phyloP scores from a whole-genome alignment of 2,797 vertebrate genomes.

The Mergus octosetaceus region DNA sequence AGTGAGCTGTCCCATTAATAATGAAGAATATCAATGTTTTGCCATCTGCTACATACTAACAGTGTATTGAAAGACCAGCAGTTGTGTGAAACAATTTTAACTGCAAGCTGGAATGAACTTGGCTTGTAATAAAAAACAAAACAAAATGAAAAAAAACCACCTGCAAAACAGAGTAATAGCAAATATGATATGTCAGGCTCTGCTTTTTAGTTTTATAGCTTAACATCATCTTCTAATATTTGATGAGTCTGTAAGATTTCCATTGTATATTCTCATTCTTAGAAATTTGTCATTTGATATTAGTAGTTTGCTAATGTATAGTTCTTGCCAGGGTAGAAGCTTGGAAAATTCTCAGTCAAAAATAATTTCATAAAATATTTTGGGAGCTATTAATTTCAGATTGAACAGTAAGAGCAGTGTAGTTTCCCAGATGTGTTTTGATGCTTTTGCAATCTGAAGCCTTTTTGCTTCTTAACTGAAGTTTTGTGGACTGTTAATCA shows the following conservation, averaged over 20 bases:
- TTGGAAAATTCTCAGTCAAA: not conserved
- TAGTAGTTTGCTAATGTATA: not conserved
- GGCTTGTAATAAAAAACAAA: not conserved
- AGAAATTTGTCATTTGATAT: not conserved
- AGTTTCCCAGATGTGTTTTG: not conserved
- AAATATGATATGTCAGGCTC: not conserved
- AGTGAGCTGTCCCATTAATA: not conserved
- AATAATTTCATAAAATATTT: not conserved
- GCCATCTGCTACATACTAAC: conserved; percentile 28
- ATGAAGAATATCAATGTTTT: not conserved
- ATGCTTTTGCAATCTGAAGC: not conserved
- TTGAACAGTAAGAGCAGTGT: not conserved
- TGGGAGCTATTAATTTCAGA: not conserved
- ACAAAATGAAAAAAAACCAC: too few species aligned
- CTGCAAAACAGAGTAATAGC: not conserved
- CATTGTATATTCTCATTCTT: not conserved
- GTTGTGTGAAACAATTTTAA: not conserved
- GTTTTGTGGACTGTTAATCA: not conserved
- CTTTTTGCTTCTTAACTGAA: not conserved
- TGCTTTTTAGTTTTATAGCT: not conserved
- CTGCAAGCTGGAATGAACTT: not conserved
- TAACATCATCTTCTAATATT: not conserved
- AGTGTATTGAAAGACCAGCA: not conserved
- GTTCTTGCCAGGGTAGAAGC: not conserved
- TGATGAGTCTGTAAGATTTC: not conserved